Evolutionary conservation across 1,140 invertebrate genomes (phyloP).

Genomic region (Drosophila seguyi): DNA sequence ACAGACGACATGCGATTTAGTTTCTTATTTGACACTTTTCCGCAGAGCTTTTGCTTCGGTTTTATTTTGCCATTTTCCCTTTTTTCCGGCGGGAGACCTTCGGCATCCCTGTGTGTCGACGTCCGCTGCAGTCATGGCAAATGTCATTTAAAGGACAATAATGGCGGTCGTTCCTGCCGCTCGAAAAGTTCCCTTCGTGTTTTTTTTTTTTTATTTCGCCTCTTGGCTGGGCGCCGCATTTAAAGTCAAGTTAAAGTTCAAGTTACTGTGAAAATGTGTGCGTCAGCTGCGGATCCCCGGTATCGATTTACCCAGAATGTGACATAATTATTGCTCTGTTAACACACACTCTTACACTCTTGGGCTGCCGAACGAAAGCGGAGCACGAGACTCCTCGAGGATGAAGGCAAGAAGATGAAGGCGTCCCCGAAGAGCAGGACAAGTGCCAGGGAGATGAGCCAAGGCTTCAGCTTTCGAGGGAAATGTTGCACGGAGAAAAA

Average conservation of each 20-base stretch:
- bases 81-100: slow-evolving; percentile 30
- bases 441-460: slow-evolving; percentile 49
- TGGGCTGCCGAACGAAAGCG: slow-evolving; percentile 10
- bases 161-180: slow-evolving; percentile 49
- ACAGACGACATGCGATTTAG: slow-evolving; percentile 76
- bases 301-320: slow-evolving; percentile 70
- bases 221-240: slow-evolving; percentile 45
- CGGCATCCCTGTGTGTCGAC: slow-evolving; percentile 58
- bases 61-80: slow-evolving; percentile 36
- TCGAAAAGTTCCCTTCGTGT: slow-evolving; percentile 38
- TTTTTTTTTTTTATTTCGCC: slow-evolving; percentile 5
- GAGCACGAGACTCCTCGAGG: slow-evolving; percentile 47
- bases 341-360: slow-evolving; percentile 46
- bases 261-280: slow-evolving; percentile 70
- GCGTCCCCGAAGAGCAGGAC: slow-evolving; percentile 60
- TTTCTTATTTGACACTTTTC: slow-evolving; percentile 83
- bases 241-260: slow-evolving; percentile 83
- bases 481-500: slow-evolving; percentile 15
- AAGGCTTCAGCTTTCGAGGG: slow-evolving; percentile 23
- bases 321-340: slow-evolving; percentile 79
- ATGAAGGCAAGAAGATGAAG: slow-evolving; percentile 8
- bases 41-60: slow-evolving; percentile 52
- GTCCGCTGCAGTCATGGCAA: slow-evolving; percentile 69
- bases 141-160: slow-evolving; percentile 83
- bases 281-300: slow-evolving; percentile 54